Evolutionary conservation across 2,113 vertebrate genomes (phyloP).

Genomic region (Neotoma lepida): DNA sequence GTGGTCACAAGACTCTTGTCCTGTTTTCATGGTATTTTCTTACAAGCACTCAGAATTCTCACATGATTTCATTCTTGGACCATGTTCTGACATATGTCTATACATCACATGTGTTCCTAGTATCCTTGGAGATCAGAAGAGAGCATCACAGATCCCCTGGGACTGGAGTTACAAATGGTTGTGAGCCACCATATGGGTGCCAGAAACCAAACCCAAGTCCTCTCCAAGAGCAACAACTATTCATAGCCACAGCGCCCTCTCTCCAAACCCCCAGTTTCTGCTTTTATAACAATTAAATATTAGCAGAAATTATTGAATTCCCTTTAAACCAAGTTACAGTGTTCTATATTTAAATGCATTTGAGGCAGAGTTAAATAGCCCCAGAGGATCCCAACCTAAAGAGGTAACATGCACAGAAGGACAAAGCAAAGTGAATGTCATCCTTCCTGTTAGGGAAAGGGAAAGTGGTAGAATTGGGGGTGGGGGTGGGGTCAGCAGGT

Average conservation of each 20-base stretch:
- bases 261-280: not conserved
- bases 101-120: not conserved
- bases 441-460: not conserved
- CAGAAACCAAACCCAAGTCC: not conserved
- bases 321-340: not conserved
- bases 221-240: not conserved
- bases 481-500: not conserved
- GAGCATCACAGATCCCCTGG: not conserved
- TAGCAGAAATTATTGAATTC: constrained; percentile 6
- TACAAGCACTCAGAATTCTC: not conserved
- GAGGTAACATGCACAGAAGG: not conserved
- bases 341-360: constrained; percentile 21
- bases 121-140: not conserved
- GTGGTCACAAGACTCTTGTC: not conserved
- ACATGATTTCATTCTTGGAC: not conserved
- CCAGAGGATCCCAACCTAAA: not conserved
- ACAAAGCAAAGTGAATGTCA: not conserved
- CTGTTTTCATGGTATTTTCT: not conserved
- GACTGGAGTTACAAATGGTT: not conserved
- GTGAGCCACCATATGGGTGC: not conserved
- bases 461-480: not conserved
- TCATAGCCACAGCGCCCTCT: not conserved
- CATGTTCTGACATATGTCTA: not conserved
- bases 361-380: constrained; percentile 38
- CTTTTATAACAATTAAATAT: constrained; percentile 39